Conservation (phyloP, 2,113 vertebrate genomes). For the Amphilophus citrinellus region DNA sequence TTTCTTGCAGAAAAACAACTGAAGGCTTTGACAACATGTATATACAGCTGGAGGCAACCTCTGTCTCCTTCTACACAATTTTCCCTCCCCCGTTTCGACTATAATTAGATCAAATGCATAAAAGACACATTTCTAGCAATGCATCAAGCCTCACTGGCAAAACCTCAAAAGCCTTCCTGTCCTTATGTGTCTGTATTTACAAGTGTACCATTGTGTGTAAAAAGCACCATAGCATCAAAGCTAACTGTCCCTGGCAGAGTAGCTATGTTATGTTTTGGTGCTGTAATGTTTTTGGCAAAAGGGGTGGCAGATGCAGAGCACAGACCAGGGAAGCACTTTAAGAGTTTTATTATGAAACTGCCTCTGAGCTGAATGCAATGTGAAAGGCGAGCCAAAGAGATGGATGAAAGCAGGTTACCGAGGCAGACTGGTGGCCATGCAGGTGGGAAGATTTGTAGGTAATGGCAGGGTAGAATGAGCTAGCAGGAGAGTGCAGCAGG, state of each 20-base stretch:
- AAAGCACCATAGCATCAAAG: neutral
- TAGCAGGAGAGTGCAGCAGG: neutral
- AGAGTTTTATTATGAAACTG: neutral
- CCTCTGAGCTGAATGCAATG: neutral
- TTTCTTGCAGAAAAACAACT: neutral
- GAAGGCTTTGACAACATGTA: conserved; percentile 10
- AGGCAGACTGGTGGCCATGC: neutral
- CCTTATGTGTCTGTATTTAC: conserved; percentile 11
- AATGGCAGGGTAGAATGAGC: neutral
- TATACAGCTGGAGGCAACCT: conserved; percentile 47
- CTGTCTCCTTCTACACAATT: conserved; percentile 17
- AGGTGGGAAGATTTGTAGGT: neutral
- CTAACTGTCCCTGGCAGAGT: neutral
- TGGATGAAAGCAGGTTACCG: neutral
- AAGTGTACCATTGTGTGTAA: neutral
- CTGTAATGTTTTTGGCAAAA: neutral
- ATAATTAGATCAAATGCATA: conserved; percentile 51
- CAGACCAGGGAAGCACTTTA: neutral
- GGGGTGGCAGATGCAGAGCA: neutral
- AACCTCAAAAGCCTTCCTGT: conserved; percentile 19
- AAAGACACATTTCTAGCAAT: conserved; percentile 50
- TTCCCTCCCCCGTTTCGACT: conserved; percentile 45
- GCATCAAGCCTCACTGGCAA: conserved; percentile 27
- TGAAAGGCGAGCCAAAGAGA: neutral
- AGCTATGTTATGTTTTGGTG: neutral